Conservation (phyloP, 2,797 vertebrate species). For the Sebastes variabilis region DNA sequence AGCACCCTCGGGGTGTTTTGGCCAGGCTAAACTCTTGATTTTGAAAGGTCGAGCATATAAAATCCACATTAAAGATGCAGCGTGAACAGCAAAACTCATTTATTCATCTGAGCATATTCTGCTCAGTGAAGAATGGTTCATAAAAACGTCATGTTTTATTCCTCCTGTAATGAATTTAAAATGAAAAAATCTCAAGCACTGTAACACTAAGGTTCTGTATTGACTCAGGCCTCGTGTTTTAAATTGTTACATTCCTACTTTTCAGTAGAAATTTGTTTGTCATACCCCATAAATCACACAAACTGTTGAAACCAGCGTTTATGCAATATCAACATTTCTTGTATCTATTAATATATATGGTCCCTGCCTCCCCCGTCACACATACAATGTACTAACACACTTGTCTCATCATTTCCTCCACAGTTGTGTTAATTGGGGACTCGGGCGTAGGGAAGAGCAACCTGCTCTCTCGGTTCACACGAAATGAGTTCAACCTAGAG, state of each 20-base stretch:
- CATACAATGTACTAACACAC: neutral
- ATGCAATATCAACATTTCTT: conserved; percentile 20
- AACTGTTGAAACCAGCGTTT: conserved; percentile 2
- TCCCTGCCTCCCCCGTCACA: neutral
- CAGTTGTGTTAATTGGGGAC: conserved; percentile 97
- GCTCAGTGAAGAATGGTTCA: neutral
- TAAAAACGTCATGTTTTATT: neutral
- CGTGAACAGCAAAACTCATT: neutral
- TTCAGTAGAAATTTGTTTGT: neutral
- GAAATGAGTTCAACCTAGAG: conserved; percentile 97
- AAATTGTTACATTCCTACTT: neutral
- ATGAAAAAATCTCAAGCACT: neutral
- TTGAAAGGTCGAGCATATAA: neutral
- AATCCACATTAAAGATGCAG: neutral
- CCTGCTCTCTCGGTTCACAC: conserved; percentile 94
- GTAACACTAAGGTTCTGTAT: neutral
- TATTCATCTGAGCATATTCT: neutral
- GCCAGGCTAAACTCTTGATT: neutral
- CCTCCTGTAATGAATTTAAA: neutral
- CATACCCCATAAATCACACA: neutral
- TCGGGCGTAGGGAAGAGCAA: conserved; percentile 98
- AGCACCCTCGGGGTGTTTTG: neutral
- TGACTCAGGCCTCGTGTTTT: neutral
- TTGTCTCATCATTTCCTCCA: conserved; percentile 4
- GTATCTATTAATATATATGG: neutral